A percentile compares a stretch with the other conserved stretches of the same genome.
Evolutionary conservation across 2,113 vertebrate genomes (phyloP).

Genomic region (Ciconia maguari): DNA sequence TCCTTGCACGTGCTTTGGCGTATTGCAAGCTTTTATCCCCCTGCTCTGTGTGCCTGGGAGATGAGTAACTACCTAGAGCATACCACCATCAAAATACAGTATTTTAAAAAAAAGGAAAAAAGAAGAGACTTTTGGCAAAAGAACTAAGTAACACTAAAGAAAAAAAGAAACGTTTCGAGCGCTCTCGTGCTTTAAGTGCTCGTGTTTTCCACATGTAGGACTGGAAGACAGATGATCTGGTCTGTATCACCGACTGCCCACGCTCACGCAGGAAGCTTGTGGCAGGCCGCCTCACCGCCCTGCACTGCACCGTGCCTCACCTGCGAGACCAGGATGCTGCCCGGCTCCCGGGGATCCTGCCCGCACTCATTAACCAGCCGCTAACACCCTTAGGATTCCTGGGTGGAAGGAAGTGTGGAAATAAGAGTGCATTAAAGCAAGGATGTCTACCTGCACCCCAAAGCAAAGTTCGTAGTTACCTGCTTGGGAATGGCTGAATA

Average conservation of each 20-base stretch:
- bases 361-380: background rate
- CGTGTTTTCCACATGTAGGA: conserved; percentile 30
- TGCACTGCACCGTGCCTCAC: background rate
- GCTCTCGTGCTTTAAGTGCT: background rate
- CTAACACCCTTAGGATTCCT: background rate
- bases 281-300: background rate
- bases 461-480: background rate
- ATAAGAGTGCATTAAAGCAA: background rate
- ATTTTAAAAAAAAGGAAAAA: background rate
- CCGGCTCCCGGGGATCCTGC: background rate
- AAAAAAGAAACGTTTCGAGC: background rate
- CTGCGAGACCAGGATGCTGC: rapidly evolving
- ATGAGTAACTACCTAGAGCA: background rate
- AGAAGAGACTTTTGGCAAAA: conserved; percentile 14
- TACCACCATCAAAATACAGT: background rate
- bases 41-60: background rate
- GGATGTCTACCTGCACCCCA: background rate
- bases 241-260: background rate
- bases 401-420: background rate
- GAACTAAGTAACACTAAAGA: background rate
- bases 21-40: background rate
- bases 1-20: background rate
- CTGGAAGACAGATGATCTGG: background rate
- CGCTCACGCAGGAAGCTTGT: background rate
- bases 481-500: background rate